These are phyloP conservation scores for Poicephalus gulielmi DNA, from an alignment of 2,113 vertebrate genomes.

Conservation along the genomic window DNA sequence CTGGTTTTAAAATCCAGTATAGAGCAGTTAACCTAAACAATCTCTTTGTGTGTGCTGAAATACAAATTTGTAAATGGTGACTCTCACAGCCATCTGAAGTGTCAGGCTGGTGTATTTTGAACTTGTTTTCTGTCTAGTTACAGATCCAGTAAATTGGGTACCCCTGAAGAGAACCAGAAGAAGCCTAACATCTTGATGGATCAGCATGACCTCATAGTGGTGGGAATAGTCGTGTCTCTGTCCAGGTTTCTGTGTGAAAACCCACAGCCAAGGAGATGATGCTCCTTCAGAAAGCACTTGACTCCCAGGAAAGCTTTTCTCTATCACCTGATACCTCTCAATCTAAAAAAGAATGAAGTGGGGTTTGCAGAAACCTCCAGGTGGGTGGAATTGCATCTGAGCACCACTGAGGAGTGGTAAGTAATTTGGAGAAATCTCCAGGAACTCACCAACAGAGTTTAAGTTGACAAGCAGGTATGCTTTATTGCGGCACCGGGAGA, in stretches of 20 bases:
- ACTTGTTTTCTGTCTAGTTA: background rate
- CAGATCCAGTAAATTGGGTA: background rate
- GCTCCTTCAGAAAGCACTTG: background rate
- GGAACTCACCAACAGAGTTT: too few relatives aligned
- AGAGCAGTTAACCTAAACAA: background rate
- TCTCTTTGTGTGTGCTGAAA: background rate
- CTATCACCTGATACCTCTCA: background rate
- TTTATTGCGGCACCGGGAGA: too few relatives aligned
- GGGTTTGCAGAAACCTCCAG: background rate
- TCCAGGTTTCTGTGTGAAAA: background rate
- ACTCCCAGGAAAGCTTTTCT: background rate
- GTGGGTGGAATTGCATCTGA: background rate
- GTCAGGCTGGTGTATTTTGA: background rate
- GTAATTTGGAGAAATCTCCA: too few relatives aligned
- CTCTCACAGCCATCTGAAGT: background rate
- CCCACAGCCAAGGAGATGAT: background rate
- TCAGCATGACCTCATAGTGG: background rate
- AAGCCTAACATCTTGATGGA: background rate
- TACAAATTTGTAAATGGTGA: background rate
- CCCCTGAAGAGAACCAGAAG: background rate
- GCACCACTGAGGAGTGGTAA: accelerated
- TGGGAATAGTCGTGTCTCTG: background rate
- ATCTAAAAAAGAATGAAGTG: background rate
- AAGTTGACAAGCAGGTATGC: too few relatives aligned
- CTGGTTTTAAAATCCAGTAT: background rate